Conservation (phyloP, 2,797 vertebrate species). For the Pangasius larnaudii region DNA sequence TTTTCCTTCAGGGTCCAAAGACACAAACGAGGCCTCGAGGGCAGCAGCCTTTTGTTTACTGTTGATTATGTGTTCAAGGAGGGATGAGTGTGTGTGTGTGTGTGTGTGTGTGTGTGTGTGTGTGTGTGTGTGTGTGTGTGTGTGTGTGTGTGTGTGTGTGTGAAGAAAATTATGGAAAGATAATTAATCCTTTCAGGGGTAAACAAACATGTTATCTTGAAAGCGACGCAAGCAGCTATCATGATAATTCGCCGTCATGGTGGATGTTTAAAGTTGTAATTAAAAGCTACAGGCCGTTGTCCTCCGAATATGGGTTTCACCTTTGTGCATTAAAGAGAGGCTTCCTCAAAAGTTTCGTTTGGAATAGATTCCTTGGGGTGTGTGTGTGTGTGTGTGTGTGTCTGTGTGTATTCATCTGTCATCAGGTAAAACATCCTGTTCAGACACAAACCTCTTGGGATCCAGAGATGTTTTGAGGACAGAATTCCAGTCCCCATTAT, state of each 20-base stretch:
- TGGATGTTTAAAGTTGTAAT: constrained; percentile 65
- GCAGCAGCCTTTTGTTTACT: constrained; percentile 46
- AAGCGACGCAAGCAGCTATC: constrained; percentile 57
- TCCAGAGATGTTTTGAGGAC: background rate
- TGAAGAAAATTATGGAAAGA: constrained; percentile 53
- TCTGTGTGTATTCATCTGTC: background rate
- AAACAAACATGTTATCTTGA: constrained; percentile 66
- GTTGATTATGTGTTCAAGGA: constrained; percentile 33
- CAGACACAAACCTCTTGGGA: background rate
- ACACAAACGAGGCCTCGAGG: constrained; percentile 36
- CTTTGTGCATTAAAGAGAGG: constrained; percentile 36
- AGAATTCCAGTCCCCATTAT: background rate
- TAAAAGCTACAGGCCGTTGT: constrained; percentile 61
- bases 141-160: background rate
- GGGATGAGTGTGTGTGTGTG: background rate
- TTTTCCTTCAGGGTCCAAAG: constrained; percentile 47
- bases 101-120: background rate
- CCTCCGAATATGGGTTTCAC: constrained; percentile 24
- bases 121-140: background rate
- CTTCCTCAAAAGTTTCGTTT: constrained; percentile 21
- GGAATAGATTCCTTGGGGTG: background rate
- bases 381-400: background rate
- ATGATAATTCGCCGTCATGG: constrained; percentile 60
- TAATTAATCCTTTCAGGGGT: constrained; percentile 71
- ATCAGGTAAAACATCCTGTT: background rate